phyloP scores from a whole-genome alignment of 2,888 invertebrate species.

The Sisyra nigra region DNA sequence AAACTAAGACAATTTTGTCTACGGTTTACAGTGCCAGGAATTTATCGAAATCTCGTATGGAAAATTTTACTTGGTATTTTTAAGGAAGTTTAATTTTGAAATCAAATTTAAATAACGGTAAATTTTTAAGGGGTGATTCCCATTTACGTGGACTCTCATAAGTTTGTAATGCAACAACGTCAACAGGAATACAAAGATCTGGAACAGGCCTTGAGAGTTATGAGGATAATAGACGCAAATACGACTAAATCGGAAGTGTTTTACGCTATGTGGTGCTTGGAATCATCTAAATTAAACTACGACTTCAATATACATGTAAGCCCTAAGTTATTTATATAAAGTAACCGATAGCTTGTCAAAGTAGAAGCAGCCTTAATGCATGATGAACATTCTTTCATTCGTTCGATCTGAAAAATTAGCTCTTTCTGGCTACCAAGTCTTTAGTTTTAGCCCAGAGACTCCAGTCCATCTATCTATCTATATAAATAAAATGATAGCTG shows the following conservation, averaged over 20 bases:
- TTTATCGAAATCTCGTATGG: slow-evolving; percentile 70
- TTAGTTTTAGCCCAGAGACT: neutral
- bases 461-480: too few relatives aligned
- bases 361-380: too few relatives aligned
- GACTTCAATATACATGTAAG: slow-evolving; percentile 31
- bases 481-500: too few relatives aligned
- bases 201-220: slow-evolving; percentile 46
- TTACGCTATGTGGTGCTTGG: slow-evolving; percentile 66
- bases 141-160: slow-evolving; percentile 56
- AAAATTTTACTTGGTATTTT: slow-evolving; percentile 59
- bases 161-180: slow-evolving; percentile 58
- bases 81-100: neutral
- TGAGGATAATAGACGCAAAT: slow-evolving; percentile 44
- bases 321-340: slow-evolving; percentile 5
- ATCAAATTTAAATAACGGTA: slow-evolving; percentile 2
- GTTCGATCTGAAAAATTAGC: too few relatives aligned
- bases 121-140: slow-evolving; percentile 52
- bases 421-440: neutral
- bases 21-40: slow-evolving; percentile 66
- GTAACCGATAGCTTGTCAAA: too few relatives aligned
- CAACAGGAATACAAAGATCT: slow-evolving; percentile 61
- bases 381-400: too few relatives aligned
- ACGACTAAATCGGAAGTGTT: slow-evolving; percentile 52
- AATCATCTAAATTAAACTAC: slow-evolving; percentile 46
- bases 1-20: slow-evolving; percentile 76